These are phyloP conservation scores for Drosophila kokeensis DNA, from an alignment of 2,888 invertebrate species.

Conservation along the genomic window DNA sequence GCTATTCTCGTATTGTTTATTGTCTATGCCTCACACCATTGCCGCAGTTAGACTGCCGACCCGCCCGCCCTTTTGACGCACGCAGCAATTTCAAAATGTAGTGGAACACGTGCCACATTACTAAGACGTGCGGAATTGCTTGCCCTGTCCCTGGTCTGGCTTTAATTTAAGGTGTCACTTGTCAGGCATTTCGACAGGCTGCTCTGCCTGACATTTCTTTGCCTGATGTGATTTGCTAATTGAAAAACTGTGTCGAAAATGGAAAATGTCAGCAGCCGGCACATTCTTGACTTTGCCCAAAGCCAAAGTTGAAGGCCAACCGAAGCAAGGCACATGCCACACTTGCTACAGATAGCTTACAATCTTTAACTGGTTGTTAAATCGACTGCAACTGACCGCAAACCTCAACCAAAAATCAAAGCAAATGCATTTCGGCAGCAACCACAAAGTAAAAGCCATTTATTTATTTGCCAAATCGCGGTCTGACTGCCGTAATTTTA, in stretches of 20 bases:
- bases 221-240: conserved; percentile 58
- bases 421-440: conserved; percentile 56
- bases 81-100: conserved; percentile 37
- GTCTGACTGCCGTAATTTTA: conserved; percentile 25
- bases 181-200: conserved; percentile 61
- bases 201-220: conserved; percentile 24
- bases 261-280: conserved; percentile 47
- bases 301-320: conserved; percentile 63
- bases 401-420: conserved; percentile 53
- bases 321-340: neutral
- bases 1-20: conserved; percentile 45
- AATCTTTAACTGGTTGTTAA: conserved; percentile 19
- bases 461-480: conserved; percentile 59
- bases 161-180: conserved; percentile 66
- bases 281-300: conserved; percentile 49
- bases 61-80: conserved; percentile 37
- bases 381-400: conserved; percentile 31
- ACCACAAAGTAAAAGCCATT: conserved; percentile 59
- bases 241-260: conserved; percentile 56
- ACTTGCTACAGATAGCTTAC: conserved; percentile 3
- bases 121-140: conserved; percentile 1
- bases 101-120: conserved; percentile 55
- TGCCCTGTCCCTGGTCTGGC: conserved; percentile 21
- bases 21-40: conserved; percentile 21
- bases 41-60: conserved; percentile 15